Percentiles rank a stretch among this genome's conserved stretches.
phyloP scores from a whole-genome alignment of 2,113 vertebrate species.

The Rhynchopsitta pachyrhyncha region DNA sequence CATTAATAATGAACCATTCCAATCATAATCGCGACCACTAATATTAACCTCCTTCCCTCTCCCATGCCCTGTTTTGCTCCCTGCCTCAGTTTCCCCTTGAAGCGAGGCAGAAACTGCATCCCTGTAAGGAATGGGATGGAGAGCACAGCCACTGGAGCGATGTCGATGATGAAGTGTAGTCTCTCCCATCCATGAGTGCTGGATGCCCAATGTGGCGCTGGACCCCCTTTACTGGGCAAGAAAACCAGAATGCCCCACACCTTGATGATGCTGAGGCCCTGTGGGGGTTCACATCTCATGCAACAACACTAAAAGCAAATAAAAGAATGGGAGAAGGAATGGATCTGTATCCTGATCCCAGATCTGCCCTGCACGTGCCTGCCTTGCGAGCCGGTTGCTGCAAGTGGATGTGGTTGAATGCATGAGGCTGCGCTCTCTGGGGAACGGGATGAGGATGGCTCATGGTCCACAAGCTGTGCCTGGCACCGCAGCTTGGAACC shows the following conservation, averaged over 20 bases:
- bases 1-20: background rate
- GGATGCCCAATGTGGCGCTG: background rate
- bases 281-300: background rate
- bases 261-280: background rate
- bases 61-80: background rate
- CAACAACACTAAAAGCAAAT: background rate
- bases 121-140: background rate
- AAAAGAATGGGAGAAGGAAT: background rate
- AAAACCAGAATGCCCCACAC: background rate
- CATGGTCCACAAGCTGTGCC: background rate
- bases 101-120: background rate
- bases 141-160: background rate
- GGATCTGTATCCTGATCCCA: background rate
- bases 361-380: accelerated
- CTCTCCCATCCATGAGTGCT: background rate
- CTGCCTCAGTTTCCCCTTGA: conserved; percentile 27
- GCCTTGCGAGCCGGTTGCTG: background rate
- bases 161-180: background rate
- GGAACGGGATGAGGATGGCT: background rate
- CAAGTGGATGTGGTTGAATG: background rate
- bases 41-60: background rate
- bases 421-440: background rate
- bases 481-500: background rate
- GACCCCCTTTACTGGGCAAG: background rate
- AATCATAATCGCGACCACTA: accelerated